These are phyloP conservation scores for Onychostruthus taczanowskii DNA, from an alignment of 2,113 vertebrate species.

Conservation along the genomic window DNA sequence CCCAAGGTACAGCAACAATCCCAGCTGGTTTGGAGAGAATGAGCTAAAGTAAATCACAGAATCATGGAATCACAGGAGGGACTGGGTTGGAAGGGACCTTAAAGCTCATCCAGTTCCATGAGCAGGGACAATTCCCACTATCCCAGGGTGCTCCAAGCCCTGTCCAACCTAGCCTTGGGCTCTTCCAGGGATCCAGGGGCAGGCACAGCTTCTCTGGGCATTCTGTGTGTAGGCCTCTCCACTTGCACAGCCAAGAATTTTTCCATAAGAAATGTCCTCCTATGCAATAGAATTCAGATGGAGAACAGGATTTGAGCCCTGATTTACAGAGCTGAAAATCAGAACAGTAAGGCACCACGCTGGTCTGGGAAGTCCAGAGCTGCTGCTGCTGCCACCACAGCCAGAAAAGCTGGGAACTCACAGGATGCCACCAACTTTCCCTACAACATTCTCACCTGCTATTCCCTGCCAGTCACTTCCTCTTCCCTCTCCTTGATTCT, in stretches of 20 bases:
- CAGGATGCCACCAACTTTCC: neutral
- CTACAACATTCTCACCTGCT: neutral
- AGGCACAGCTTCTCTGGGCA: neutral
- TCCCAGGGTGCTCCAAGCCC: neutral
- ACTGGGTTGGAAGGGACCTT: neutral
- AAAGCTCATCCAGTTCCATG: neutral
- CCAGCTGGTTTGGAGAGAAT: neutral
- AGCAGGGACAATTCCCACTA: accelerated
- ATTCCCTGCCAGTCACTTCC: neutral
- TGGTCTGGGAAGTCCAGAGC: neutral
- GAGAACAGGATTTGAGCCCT: neutral
- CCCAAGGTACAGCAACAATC: neutral
- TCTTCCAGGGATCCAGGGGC: neutral
- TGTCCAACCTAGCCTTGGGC: accelerated
- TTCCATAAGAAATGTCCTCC: neutral
- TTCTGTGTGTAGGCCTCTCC: neutral
- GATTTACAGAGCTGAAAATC: neutral
- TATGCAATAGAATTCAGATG: neutral
- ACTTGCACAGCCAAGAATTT: neutral
- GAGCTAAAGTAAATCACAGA: neutral
- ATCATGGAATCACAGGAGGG: neutral
- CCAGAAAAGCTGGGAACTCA: neutral
- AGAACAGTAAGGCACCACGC: neutral
- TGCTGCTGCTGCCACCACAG: neutral
- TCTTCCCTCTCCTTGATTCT: neutral